Evolutionary conservation across 1,140 invertebrate species (phyloP).

Genomic region (Caenorhabditis remanei): DNA sequence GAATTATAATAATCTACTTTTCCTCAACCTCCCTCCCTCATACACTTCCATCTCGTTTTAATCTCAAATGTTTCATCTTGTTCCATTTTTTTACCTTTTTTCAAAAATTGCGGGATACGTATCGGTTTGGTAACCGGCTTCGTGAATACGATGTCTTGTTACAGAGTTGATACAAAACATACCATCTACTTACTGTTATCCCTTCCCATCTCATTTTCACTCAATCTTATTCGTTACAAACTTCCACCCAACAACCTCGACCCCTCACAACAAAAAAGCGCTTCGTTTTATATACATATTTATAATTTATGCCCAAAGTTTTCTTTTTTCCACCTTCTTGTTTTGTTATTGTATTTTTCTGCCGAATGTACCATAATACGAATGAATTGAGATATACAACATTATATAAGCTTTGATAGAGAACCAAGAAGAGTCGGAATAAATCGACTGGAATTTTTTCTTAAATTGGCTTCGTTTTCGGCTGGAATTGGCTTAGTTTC

Average conservation of each 20-base stretch:
- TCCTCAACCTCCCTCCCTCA: background rate
- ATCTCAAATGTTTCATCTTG: background rate
- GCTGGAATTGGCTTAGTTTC: too few relatives aligned
- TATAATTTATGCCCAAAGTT: constrained; percentile 46
- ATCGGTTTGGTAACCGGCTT: background rate
- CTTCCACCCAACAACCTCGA: background rate
- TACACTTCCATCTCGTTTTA: constrained; percentile 8
- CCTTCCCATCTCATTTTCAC: background rate
- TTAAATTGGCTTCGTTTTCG: too few relatives aligned
- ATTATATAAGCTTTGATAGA: too few relatives aligned
- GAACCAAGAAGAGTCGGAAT: too few relatives aligned
- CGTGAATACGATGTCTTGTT: background rate
- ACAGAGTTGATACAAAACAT: background rate
- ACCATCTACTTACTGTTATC: background rate
- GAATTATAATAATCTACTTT: background rate
- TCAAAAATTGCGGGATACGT: constrained; percentile 30
- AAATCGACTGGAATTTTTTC: too few relatives aligned
- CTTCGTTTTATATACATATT: constrained; percentile 46
- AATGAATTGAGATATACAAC: constrained; percentile 16
- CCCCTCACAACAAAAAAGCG: background rate
- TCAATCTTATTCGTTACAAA: background rate
- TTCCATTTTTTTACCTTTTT: background rate
- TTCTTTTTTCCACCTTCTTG: background rate
- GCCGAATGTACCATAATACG: constrained; percentile 48
- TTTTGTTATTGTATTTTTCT: constrained; percentile 37